Conservation (phyloP, 2,888 invertebrate genomes). For the Mesorhabditis sp. region DNA sequence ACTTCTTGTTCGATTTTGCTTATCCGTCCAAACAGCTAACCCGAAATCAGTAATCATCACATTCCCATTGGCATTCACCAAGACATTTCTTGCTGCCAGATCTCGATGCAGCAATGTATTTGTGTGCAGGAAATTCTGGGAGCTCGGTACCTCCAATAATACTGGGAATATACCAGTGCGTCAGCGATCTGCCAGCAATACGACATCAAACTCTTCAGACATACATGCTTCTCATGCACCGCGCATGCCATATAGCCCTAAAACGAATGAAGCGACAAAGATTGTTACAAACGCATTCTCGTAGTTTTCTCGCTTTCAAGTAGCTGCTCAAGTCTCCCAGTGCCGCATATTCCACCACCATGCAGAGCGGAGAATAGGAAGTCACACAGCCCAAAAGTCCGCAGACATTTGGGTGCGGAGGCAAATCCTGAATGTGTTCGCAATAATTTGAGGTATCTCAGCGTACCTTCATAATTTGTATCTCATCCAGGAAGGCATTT, state of each 20-base stretch:
- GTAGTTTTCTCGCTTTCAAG: neutral
- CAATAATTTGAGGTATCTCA: neutral
- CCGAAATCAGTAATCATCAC: neutral
- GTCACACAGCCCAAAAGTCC: conserved; percentile 1
- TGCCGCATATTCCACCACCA: neutral
- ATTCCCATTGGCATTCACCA: neutral
- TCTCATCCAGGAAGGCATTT: neutral
- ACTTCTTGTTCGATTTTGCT: neutral
- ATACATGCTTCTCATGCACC: neutral
- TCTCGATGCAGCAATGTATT: neutral
- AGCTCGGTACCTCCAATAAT: neutral
- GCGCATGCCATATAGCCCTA: neutral
- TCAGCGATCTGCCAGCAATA: conserved; percentile 5
- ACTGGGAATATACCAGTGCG: neutral
- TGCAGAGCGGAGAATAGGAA: neutral
- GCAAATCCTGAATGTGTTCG: neutral
- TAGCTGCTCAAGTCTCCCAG: neutral
- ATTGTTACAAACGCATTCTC: neutral
- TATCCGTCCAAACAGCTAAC: neutral
- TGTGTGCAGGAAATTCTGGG: neutral
- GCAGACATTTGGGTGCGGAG: conserved; percentile 4
- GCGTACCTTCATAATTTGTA: neutral
- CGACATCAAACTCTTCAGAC: neutral
- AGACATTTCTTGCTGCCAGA: conserved; percentile 6
- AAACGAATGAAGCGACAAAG: no score